A percentile compares a stretch with the other conserved stretches of the same genome.
These are phyloP conservation scores for Hydraecia micacea DNA, from an alignment of 2,888 invertebrate genomes.

Conservation along the genomic window DNA sequence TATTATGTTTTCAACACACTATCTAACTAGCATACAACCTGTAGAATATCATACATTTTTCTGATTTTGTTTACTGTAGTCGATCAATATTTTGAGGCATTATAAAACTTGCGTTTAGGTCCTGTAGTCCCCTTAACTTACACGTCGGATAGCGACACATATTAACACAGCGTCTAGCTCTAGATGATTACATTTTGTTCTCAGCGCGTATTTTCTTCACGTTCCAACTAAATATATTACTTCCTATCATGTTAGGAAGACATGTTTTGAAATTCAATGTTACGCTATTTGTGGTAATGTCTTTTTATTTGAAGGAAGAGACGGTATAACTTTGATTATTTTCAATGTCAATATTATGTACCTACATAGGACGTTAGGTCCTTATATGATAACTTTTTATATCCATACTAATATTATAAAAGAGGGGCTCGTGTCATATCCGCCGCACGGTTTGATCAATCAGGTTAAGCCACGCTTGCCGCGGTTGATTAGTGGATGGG, in stretches of 20 bases:
- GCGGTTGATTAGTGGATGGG: no score
- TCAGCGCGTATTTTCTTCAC: slow-evolving; percentile 42
- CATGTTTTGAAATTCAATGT: slow-evolving; percentile 28
- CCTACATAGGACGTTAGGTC: not conserved
- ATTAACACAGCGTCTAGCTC: slow-evolving; percentile 27
- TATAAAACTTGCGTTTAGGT: no score
- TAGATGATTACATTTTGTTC: slow-evolving; percentile 45
- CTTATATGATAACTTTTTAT: not conserved
- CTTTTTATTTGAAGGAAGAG: slow-evolving; percentile 1
- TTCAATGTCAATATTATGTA: not conserved
- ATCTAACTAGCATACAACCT: no score
- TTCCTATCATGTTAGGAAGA: slow-evolving; percentile 12
- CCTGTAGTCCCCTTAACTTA: not conserved
- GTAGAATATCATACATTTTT: no score
- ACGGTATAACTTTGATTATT: not conserved
- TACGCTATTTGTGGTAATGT: not conserved
- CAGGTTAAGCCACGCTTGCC: no score
- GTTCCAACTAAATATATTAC: slow-evolving; percentile 43
- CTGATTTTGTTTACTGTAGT: no score
- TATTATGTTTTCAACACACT: no score
- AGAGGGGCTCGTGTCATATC: no score
- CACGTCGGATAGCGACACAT: not conserved
- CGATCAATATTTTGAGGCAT: no score
- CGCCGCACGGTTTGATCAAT: no score
- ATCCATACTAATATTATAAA: no score